Evolutionary conservation across 2,113 vertebrate species (phyloP).

Genomic region (Pachycephala philippinensis): DNA sequence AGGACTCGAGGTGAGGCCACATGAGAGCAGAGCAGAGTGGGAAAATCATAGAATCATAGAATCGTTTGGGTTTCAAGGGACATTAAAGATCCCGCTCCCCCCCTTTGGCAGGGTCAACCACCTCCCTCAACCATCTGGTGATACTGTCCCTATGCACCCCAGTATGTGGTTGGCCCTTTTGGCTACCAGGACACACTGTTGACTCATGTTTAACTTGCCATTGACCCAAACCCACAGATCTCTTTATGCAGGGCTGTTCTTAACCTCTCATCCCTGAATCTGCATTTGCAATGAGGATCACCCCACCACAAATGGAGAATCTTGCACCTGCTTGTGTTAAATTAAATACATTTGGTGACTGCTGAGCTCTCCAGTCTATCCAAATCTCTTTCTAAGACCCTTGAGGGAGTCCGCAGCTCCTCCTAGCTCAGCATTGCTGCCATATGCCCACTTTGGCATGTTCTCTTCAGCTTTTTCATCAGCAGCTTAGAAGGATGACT

Average conservation of each 20-base stretch:
- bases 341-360: not conserved
- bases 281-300: not conserved
- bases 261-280: fast-evolving
- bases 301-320: not conserved
- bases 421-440: not conserved
- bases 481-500: not conserved
- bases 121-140: not conserved
- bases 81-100: not conserved
- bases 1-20: not conserved
- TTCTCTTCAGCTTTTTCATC: not conserved
- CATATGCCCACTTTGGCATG: not conserved
- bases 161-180: not conserved
- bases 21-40: not conserved
- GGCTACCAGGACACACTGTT: not conserved
- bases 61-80: not conserved
- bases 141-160: not conserved
- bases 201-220: not conserved
- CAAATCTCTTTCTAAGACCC: not conserved
- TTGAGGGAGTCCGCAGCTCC: not conserved
- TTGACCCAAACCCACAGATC: fast-evolving
- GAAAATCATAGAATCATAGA: not conserved
- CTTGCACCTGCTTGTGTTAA: not conserved
- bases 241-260: not conserved
- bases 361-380: not conserved
- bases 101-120: not conserved